Conservation (phyloP, 2,888 invertebrate species). For the Blera fallax region DNA sequence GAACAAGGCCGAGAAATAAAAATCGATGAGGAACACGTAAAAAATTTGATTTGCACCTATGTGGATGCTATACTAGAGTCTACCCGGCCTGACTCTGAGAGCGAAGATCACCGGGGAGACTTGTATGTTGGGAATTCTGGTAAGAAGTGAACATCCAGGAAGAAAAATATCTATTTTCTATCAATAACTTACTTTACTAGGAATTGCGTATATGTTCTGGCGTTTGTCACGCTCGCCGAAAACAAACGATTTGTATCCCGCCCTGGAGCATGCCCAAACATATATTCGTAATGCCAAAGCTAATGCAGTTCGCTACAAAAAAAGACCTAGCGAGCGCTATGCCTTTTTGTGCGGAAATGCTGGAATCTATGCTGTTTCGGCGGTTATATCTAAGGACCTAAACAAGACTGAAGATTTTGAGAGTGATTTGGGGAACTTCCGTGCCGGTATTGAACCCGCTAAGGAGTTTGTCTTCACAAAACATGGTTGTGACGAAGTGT, state of each 20-base stretch:
- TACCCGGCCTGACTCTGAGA: conserved; percentile 77
- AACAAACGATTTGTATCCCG: conserved; percentile 81
- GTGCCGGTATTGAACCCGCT: conserved; percentile 81
- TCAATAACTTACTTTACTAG: conserved; percentile 76
- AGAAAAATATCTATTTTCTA: not conserved
- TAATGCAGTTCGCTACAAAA: conserved; percentile 82
- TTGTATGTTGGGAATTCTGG: conserved; percentile 81
- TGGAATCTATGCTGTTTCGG: conserved; percentile 89
- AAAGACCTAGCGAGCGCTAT: conserved; percentile 84
- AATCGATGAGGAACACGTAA: conserved; percentile 79
- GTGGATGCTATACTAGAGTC: conserved; percentile 80
- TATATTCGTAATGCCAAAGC: conserved; percentile 86
- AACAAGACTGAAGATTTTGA: conserved; percentile 82
- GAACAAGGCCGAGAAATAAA: conserved; percentile 75
- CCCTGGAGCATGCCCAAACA: conserved; percentile 84
- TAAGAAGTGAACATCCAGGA: conserved; percentile 17
- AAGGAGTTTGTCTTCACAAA: conserved; percentile 84
- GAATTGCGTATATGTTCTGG: conserved; percentile 90
- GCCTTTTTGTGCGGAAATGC: conserved; percentile 91
- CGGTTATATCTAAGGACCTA: conserved; percentile 83
- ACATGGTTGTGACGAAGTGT: conserved; percentile 90
- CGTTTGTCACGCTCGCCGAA: conserved; percentile 84
- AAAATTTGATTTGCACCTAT: conserved; percentile 80
- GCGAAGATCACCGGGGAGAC: conserved; percentile 80
- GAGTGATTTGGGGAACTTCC: conserved; percentile 79